A percentile compares a stretch with the other conserved stretches of the same genome.
Conservation (phyloP, 2,113 vertebrate genomes). For the Rhea americana region DNA sequence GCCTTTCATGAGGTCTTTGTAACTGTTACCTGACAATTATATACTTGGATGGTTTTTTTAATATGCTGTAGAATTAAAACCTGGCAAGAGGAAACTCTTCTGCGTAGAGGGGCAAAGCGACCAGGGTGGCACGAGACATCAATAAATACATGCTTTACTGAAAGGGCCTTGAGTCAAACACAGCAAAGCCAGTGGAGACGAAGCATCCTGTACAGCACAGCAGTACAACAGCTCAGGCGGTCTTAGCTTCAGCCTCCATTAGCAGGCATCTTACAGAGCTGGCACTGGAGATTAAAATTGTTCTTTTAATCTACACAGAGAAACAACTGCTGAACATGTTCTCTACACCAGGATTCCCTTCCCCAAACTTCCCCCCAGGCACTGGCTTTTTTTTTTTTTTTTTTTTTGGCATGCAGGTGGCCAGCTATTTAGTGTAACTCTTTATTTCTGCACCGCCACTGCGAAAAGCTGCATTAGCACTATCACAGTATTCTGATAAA, state of each 20-base stretch:
- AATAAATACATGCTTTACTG: background rate
- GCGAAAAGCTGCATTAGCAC: background rate
- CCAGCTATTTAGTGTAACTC: background rate
- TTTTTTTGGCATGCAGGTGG: background rate
- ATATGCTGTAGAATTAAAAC: background rate
- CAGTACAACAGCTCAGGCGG: fast-evolving
- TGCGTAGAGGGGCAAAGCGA: background rate
- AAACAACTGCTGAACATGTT: background rate
- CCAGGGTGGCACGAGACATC: background rate
- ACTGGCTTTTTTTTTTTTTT: background rate
- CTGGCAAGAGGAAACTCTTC: background rate
- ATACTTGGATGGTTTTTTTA: background rate
- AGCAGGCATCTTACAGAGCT: background rate
- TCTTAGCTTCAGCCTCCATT: background rate
- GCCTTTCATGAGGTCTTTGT: background rate
- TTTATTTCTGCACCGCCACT: background rate
- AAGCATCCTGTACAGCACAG: fast-evolving
- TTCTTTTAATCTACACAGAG: background rate
- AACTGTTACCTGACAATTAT: background rate
- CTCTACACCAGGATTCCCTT: background rate
- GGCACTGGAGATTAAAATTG: background rate
- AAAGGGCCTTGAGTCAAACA: background rate
- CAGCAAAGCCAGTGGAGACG: background rate
- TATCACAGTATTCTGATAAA: background rate
- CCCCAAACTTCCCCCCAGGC: background rate